A percentile compares a stretch with the other conserved stretches of the same genome.
phyloP scores from a whole-genome alignment of 2,888 invertebrate species.

The Stenodera caucasica region DNA sequence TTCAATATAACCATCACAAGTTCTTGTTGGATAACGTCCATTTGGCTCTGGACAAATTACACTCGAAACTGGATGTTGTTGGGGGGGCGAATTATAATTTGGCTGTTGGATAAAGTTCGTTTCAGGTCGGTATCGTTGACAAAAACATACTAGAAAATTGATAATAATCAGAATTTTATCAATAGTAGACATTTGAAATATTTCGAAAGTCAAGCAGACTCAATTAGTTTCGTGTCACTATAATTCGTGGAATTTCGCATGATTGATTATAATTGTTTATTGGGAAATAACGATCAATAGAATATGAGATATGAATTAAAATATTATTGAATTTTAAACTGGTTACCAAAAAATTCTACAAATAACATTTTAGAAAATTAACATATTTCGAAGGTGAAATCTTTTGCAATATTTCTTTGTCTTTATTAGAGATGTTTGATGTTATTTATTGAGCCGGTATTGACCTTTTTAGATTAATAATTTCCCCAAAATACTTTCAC shows the following conservation, averaged over 20 bases:
- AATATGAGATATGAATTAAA: neutral
- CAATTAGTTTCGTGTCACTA: neutral
- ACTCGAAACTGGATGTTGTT: conserved; percentile 30
- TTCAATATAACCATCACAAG: conserved; percentile 53
- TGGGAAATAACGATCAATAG: too few relatives aligned
- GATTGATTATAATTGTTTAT: too few relatives aligned
- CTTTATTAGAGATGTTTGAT: too few relatives aligned
- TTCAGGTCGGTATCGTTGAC: conserved; percentile 25
- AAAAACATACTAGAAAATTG: conserved; percentile 25
- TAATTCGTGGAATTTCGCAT: too few relatives aligned
- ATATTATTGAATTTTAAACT: neutral
- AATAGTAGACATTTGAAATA: too few relatives aligned
- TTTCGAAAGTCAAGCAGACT: neutral
- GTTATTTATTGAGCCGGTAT: too few relatives aligned
- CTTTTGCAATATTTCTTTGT: neutral
- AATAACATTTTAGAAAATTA: neutral
- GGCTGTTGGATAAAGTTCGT: conserved; percentile 15
- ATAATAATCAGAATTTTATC: too few relatives aligned
- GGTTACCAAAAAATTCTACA: neutral
- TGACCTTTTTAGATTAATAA: neutral
- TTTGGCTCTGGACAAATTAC: conserved; percentile 37
- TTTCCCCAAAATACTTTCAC: neutral
- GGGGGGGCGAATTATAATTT: conserved; percentile 26
- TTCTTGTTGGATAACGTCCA: conserved; percentile 29
- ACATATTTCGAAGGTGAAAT: neutral